These are phyloP conservation scores for Zenarchopterus dispar DNA, from an alignment of 2,797 vertebrate genomes.

Conservation along the genomic window DNA sequence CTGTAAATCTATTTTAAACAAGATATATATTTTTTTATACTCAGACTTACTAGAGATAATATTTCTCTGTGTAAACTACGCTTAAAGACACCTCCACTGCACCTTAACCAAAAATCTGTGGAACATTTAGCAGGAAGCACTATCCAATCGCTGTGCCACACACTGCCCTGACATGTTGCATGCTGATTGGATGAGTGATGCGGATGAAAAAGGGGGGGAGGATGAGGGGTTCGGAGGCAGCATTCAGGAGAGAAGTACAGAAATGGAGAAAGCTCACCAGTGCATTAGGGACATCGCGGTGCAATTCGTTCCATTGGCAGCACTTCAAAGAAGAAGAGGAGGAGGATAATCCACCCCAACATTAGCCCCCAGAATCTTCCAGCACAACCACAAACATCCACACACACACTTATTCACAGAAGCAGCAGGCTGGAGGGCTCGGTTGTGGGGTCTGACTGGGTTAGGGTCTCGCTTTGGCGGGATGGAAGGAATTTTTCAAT, in stretches of 20 bases:
- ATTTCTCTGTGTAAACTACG: background rate
- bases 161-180: conserved; percentile 42
- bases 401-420: conserved; percentile 43
- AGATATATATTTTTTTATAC: too few species aligned
- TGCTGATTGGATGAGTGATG: conserved; percentile 60
- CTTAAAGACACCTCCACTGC: background rate
- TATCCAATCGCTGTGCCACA: conserved; percentile 51
- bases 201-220: conserved; percentile 3
- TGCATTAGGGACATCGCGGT: conserved; percentile 71
- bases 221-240: conserved; percentile 2
- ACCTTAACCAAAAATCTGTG: background rate
- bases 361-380: conserved; percentile 69
- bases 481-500: conserved; percentile 73
- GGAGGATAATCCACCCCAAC: conserved; percentile 71
- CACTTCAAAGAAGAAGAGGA: conserved; percentile 75
- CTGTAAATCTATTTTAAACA: too few species aligned
- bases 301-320: conserved; percentile 77
- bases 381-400: conserved; percentile 41
- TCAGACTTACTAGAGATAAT: too few species aligned
- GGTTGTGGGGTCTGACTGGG: conserved; percentile 63
- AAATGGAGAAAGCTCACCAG: conserved; percentile 70
- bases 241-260: conserved; percentile 57
- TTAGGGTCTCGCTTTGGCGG: conserved; percentile 60
- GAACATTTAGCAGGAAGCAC: conserved; percentile 11
- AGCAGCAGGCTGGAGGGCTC: conserved; percentile 56